Percentiles rank a stretch among this genome's conserved stretches.
These are phyloP conservation scores for Macaca nemestrina DNA, from an alignment of 2,113 vertebrate species.

Conservation along the genomic window DNA sequence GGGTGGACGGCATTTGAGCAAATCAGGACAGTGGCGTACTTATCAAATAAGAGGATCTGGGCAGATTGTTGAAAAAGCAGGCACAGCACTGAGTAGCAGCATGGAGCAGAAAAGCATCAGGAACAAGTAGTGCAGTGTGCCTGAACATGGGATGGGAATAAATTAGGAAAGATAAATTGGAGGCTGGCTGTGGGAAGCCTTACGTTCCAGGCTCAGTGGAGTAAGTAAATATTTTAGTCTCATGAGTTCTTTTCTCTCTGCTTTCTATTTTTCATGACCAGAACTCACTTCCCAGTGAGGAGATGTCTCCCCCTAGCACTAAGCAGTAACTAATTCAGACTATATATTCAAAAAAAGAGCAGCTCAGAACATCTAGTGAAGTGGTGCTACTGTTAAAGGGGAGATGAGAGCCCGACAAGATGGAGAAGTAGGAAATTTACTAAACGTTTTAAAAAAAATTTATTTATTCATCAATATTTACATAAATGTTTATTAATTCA, in stretches of 20 bases:
- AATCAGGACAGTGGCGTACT: neutral
- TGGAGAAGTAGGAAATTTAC: neutral
- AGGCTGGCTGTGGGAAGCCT: neutral
- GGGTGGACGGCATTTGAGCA: neutral
- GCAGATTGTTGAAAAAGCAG: neutral
- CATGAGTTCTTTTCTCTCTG: neutral
- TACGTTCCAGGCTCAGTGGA: neutral
- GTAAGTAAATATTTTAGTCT: neutral
- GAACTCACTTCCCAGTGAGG: neutral
- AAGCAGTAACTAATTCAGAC: neutral
- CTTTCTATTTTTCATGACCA: neutral
- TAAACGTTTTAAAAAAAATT: conserved; percentile 8
- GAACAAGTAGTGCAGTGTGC: neutral
- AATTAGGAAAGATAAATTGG: neutral
- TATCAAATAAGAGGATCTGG: neutral
- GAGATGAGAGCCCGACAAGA: neutral
- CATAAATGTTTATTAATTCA: conserved; percentile 5
- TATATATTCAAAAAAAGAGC: neutral
- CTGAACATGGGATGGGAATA: fast-evolving
- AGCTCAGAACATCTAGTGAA: neutral
- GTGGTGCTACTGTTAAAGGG: neutral
- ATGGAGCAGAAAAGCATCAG: fast-evolving
- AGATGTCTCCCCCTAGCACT: neutral
- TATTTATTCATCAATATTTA: neutral
- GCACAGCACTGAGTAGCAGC: neutral